Evolutionary conservation across 2,888 invertebrate species (phyloP).

Genomic region (Polietes domitor): DNA sequence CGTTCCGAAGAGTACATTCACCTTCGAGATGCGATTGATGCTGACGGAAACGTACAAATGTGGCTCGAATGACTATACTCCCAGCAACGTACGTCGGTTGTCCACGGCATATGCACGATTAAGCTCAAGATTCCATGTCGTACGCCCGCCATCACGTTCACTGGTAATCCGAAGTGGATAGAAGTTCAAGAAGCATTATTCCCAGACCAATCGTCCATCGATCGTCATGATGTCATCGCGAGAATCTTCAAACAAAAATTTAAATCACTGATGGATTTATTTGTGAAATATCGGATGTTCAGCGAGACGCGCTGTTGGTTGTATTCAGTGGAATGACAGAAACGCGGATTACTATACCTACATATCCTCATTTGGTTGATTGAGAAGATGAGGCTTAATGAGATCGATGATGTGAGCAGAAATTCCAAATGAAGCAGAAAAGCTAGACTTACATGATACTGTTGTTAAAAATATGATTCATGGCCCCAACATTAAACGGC

Average conservation of each 20-base stretch:
- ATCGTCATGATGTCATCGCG: constrained; percentile 45
- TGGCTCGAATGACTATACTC: constrained; percentile 29
- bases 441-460: no score
- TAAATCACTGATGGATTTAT: not conserved
- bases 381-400: constrained; percentile 13
- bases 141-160: constrained; percentile 53
- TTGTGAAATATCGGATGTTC: not conserved
- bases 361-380: not conserved
- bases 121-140: constrained; percentile 57
- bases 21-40: not conserved
- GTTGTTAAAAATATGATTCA: constrained; percentile 11
- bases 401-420: constrained; percentile 5
- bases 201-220: constrained; percentile 46
- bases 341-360: not conserved
- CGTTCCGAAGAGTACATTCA: not conserved
- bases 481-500: not conserved
- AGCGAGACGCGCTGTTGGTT: not conserved
- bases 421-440: not conserved
- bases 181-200: constrained; percentile 46
- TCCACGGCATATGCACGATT: constrained; percentile 63
- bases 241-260: not conserved
- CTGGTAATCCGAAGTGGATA: constrained; percentile 46
- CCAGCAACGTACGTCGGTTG: constrained; percentile 41
- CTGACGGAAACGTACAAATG: constrained; percentile 62
- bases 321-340: not conserved